Evolutionary conservation across 2,888 invertebrate genomes (phyloP).

Genomic region (Peribatodes rhomboidaria): DNA sequence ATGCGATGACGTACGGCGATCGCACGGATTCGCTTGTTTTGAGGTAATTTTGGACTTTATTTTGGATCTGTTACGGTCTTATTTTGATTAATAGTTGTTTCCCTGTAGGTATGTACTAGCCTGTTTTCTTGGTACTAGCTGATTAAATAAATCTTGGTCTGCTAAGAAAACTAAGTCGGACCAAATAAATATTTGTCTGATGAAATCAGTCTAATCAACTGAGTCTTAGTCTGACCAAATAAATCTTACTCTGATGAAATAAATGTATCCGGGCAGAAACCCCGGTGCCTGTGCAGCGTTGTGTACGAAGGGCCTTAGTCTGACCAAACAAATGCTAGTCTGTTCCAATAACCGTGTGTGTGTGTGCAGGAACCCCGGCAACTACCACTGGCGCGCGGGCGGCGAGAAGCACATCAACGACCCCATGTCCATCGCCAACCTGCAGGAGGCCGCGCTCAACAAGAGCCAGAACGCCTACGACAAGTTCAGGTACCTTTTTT

Average conservation of each 20-base stretch:
- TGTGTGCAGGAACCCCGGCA: conserved; percentile 93
- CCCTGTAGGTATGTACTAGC: neutral
- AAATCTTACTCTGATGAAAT: too few relatives aligned
- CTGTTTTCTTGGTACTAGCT: too few relatives aligned
- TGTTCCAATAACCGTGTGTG: too few relatives aligned
- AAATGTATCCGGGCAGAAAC: too few relatives aligned
- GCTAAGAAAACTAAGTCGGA: too few relatives aligned
- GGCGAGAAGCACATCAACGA: conserved; percentile 99
- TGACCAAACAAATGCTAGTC: too few relatives aligned
- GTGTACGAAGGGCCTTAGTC: too few relatives aligned
- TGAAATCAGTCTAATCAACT: too few relatives aligned
- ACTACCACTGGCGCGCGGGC: conserved; percentile 98
- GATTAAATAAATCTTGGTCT: neutral
- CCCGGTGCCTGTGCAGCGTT: too few relatives aligned
- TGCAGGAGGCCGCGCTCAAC: conserved; percentile 94
- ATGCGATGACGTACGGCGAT: conserved; percentile 91
- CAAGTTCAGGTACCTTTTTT: conserved; percentile 82
- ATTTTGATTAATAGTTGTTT: neutral
- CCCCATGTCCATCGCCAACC: conserved; percentile 91
- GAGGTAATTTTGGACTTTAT: conserved; percentile 69
- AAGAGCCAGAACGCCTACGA: conserved; percentile 95
- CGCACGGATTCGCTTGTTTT: conserved; percentile 90
- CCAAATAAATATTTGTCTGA: too few relatives aligned
- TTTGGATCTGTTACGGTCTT: neutral
- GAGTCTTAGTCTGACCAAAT: too few relatives aligned